A percentile compares a stretch with the other conserved stretches of the same genome.
Conservation (phyloP, 2,888 invertebrate genomes). For the Terebella lapidaria region DNA sequence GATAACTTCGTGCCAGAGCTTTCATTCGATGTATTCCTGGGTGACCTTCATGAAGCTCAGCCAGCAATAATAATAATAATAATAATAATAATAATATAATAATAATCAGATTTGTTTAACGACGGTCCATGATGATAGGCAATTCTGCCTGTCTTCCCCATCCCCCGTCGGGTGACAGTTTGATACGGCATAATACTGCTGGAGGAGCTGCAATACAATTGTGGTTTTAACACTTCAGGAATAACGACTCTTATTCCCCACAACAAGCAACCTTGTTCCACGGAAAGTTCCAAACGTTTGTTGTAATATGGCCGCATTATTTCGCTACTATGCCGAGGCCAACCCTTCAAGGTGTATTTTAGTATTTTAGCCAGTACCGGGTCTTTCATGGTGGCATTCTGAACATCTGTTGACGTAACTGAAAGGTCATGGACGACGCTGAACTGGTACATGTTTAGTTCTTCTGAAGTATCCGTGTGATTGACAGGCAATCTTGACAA, state of each 20-base stretch:
- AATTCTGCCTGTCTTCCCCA: too few relatives aligned
- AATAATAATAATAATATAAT: too few relatives aligned
- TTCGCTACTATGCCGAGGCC: neutral
- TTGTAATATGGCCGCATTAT: neutral
- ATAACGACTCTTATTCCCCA: neutral
- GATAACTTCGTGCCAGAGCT: neutral
- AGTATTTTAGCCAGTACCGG: neutral
- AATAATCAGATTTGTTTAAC: too few relatives aligned
- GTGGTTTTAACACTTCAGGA: neutral
- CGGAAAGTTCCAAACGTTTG: neutral
- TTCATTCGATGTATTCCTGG: slow-evolving; percentile 1
- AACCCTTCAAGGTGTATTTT: neutral
- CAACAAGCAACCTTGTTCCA: neutral
- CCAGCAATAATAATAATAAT: too few relatives aligned
- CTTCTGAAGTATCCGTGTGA: slow-evolving; percentile 36
- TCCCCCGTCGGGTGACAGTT: too few relatives aligned
- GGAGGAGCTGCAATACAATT: too few relatives aligned
- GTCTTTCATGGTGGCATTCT: slow-evolving; percentile 9
- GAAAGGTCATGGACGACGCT: slow-evolving; percentile 35
- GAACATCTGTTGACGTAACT: slow-evolving; percentile 43
- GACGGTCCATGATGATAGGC: too few relatives aligned
- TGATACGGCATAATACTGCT: too few relatives aligned
- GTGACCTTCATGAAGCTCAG: neutral
- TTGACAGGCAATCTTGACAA: neutral
- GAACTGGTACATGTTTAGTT: slow-evolving; percentile 37